phyloP scores from a whole-genome alignment of 2,113 vertebrate genomes.

The Arothron firmamentum region DNA sequence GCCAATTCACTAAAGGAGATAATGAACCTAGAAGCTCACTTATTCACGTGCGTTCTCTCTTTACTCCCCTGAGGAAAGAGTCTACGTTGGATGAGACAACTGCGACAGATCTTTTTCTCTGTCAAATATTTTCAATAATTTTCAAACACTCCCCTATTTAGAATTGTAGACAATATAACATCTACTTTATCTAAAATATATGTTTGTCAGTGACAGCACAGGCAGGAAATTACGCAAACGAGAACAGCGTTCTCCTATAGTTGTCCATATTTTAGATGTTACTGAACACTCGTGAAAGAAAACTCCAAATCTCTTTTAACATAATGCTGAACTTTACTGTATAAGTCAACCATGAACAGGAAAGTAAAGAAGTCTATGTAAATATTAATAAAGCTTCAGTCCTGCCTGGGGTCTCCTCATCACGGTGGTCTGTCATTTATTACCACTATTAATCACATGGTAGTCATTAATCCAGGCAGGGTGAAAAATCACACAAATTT shows the following conservation, averaged over 20 bases:
- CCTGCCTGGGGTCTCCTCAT: conserved; percentile 16
- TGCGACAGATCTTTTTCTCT: no score
- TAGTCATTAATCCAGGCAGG: conserved; percentile 52
- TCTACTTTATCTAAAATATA: no score
- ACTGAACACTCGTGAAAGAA: neutral
- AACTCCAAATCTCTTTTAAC: neutral
- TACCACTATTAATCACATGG: conserved; percentile 60
- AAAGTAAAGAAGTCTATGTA: neutral
- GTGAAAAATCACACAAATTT: conserved; percentile 31
- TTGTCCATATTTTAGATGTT: no score
- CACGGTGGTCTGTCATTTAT: conserved; percentile 59
- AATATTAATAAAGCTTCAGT: neutral
- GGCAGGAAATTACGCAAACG: no score
- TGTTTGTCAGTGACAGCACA: no score
- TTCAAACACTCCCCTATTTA: no score
- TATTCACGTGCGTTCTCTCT: neutral
- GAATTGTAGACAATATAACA: no score
- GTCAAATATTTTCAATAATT: no score
- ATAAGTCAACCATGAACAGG: conserved; percentile 32
- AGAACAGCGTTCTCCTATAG: no score
- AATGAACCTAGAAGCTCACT: neutral
- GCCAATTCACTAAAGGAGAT: conserved; percentile 11
- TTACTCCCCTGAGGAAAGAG: neutral
- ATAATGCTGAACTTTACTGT: conserved; percentile 4
- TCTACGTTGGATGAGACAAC: no score